These are phyloP conservation scores for Cinclus mexicanus DNA, from an alignment of 2,113 vertebrate species.

Conservation along the genomic window DNA sequence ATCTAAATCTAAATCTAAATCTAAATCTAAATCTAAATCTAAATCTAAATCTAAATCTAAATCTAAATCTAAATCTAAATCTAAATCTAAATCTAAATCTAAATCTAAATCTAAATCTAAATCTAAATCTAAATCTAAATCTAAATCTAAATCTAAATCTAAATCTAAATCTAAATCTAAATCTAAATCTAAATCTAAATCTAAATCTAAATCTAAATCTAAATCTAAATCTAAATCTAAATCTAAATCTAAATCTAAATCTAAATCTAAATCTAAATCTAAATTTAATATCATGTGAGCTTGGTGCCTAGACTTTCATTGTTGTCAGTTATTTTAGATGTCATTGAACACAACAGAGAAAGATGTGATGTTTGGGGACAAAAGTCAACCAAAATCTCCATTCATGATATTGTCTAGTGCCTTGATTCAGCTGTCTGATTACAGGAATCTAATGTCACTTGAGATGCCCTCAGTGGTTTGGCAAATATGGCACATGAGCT, in stretches of 20 bases:
- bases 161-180: too few relatives aligned
- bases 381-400: not conserved
- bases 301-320: not conserved
- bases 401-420: not conserved
- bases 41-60: too few relatives aligned
- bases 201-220: too few relatives aligned
- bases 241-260: too few relatives aligned
- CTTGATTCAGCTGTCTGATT: not conserved
- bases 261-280: not conserved
- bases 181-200: too few relatives aligned
- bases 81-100: not conserved
- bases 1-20: not conserved
- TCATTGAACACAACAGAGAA: not conserved
- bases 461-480: not conserved
- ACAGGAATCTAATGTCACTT: not conserved
- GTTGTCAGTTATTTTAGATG: not conserved
- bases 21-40: too few relatives aligned
- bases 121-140: too few relatives aligned
- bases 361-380: not conserved
- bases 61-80: too few relatives aligned
- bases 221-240: too few relatives aligned
- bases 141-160: too few relatives aligned
- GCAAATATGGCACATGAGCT: not conserved
- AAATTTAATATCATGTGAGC: not conserved
- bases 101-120: not conserved